Conservation (phyloP, 2,888 invertebrate genomes). For the Plagiodera versicolora region DNA sequence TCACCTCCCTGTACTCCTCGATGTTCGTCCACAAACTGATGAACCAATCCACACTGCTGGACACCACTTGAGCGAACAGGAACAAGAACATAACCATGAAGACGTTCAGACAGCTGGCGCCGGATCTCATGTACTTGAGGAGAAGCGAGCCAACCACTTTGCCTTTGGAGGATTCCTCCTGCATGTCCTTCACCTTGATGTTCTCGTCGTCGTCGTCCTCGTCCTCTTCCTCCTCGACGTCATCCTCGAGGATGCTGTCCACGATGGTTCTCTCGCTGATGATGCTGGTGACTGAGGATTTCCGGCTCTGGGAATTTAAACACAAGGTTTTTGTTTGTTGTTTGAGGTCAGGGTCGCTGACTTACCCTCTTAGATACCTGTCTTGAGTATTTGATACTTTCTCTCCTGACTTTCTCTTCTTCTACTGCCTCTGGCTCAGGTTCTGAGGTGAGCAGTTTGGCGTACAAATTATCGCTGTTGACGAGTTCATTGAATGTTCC, state of each 20-base stretch:
- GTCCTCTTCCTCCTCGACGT: conserved; percentile 47
- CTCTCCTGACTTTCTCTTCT: conserved; percentile 43
- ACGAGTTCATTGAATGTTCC: conserved; percentile 56
- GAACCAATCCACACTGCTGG: conserved; percentile 73
- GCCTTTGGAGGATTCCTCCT: conserved; percentile 61
- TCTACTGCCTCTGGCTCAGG: conserved; percentile 51
- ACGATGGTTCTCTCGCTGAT: conserved; percentile 52
- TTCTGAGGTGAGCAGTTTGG: conserved; percentile 56
- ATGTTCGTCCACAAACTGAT: conserved; percentile 67
- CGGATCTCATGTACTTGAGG: conserved; percentile 58
- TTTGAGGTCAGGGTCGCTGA: too few species aligned
- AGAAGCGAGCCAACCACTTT: conserved; percentile 65
- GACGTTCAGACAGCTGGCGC: conserved; percentile 62
- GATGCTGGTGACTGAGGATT: conserved; percentile 47
- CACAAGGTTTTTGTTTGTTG: not conserved
- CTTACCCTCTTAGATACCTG: conserved; percentile 41
- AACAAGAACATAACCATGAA: conserved; percentile 57
- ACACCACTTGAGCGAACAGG: conserved; percentile 63
- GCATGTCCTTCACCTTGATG: conserved; percentile 60
- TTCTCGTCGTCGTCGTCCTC: too few species aligned
- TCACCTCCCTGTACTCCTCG: conserved; percentile 42
- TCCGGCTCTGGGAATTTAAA: conserved; percentile 45
- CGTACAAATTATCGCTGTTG: conserved; percentile 56
- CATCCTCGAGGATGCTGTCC: conserved; percentile 47
- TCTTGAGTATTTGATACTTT: conserved; percentile 41